Conservation (phyloP, 2,888 invertebrate species). For the Clepsis dumicolana region DNA sequence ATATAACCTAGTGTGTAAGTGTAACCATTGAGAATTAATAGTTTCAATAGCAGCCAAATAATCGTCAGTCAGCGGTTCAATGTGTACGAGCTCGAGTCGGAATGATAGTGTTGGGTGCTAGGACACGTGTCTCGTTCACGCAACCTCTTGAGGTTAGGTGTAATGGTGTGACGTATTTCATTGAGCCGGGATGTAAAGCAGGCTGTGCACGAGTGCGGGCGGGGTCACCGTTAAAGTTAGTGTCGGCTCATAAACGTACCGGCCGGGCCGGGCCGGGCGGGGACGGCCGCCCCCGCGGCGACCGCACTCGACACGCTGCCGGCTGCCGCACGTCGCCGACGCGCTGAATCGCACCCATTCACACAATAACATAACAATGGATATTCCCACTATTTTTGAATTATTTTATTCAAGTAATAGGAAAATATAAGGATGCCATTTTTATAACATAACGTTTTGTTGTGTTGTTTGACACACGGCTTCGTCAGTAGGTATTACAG, state of each 20-base stretch:
- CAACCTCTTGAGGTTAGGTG: conserved; percentile 43
- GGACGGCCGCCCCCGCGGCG: conserved; percentile 77
- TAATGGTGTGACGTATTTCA: conserved; percentile 68
- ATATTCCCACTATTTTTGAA: conserved; percentile 50
- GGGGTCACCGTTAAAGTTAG: conserved; percentile 80
- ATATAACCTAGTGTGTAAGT: not conserved
- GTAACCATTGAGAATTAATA: not conserved
- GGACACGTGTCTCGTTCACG: conserved; percentile 31
- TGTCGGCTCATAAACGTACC: conserved; percentile 84
- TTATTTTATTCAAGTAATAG: conserved; percentile 1
- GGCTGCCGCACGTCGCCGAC: conserved; percentile 80
- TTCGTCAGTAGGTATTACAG: too few relatives aligned
- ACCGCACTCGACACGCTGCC: conserved; percentile 84
- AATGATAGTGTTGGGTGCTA: conserved; percentile 32
- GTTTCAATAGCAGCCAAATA: not conserved
- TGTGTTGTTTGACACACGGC: too few relatives aligned
- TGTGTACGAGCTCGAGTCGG: conserved; percentile 4
- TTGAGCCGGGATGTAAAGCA: conserved; percentile 79
- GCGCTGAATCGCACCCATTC: conserved; percentile 84
- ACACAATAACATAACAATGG: conserved; percentile 57
- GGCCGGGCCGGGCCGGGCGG: conserved; percentile 58
- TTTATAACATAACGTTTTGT: not conserved
- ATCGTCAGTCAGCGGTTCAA: conserved; percentile 15
- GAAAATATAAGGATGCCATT: not conserved
- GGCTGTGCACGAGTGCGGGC: conserved; percentile 74